Evolutionary conservation across 2,797 vertebrate genomes (phyloP), one percentile per base, ranked within the genome.

Genomic region (Podargus strigoides): DNA sequence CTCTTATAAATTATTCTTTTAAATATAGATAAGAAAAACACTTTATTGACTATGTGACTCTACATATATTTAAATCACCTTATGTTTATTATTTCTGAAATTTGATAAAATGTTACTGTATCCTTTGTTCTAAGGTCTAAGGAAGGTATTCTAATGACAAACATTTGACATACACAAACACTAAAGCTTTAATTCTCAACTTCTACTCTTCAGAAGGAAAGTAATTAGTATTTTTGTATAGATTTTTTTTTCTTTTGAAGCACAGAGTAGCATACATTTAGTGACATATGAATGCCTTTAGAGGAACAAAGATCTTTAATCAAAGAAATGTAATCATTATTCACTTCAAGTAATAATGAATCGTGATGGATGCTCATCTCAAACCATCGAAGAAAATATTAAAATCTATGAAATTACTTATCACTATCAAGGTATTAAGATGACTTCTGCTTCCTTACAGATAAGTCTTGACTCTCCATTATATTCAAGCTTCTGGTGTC

Each of bases 331-430:
- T 15, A 69, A 44, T 82, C 21, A 72, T 73, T 87, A 91, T 92
- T 95, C 37, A 80, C 7, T 50, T 75, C 12, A 63, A 27, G 15
- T 91, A 77, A 79, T 73, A 95, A 85, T 34, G 77, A 94, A 88
- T 49, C 41, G 56, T 39, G 55, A 84, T 42, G 79, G 73, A 79
- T 72, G 30, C 12, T 93, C 49, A 90, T 30, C 56, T 87, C 20
- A 34, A 50, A 49, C 20, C 42, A 81, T 32, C 16, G 5, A 80
- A 89, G 68, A 92, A 83, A 94, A 90, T 75, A 73, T 39, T 81
- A 81, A 83, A 92, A 93, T 58, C 7, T 62, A 58, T 55, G 14
- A 95, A 96, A 95, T 90, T 67, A 96, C 90, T 92, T 87, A 72
- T 82, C 10, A 32, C 28, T 86, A 72, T 32, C 28, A 62, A 62